phyloP scores from a whole-genome alignment of 2,888 invertebrate genomes.

The Lochmaea capreae region DNA sequence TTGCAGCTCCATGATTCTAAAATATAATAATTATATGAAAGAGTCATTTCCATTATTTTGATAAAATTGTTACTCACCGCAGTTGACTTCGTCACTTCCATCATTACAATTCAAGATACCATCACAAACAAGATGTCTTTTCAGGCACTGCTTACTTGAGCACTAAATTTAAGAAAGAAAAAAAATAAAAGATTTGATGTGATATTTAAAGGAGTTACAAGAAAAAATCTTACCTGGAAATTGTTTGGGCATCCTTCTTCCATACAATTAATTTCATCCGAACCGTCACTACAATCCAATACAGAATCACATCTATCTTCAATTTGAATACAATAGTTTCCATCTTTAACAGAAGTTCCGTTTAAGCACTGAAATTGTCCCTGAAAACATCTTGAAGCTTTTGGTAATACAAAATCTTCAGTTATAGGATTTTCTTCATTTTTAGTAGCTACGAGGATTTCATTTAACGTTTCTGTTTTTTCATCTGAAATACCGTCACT shows the following conservation, averaged over 20 bases:
- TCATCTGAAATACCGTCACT: constrained; percentile 34
- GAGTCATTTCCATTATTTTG: not conserved
- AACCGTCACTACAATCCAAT: constrained; percentile 72
- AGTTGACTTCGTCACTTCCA: constrained; percentile 71
- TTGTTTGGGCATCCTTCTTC: constrained; percentile 71
- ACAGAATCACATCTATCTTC: constrained; percentile 70
- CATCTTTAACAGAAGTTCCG: constrained; percentile 70
- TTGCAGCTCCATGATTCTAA: constrained; percentile 66
- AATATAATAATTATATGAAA: constrained; percentile 14
- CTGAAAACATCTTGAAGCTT: constrained; percentile 69
- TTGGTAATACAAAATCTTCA: constrained; percentile 58
- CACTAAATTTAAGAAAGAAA: constrained; percentile 62
- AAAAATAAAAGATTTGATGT: not conserved
- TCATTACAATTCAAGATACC: constrained; percentile 73
- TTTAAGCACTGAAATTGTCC: constrained; percentile 72
- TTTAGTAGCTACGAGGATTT: not conserved
- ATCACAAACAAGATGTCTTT: constrained; percentile 72
- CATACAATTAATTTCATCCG: constrained; percentile 71
- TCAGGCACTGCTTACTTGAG: constrained; percentile 71
- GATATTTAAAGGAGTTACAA: not conserved
- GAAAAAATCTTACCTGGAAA: constrained; percentile 65
- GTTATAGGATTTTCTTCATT: constrained; percentile 58
- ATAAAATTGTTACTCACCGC: constrained; percentile 63
- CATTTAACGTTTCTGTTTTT: not conserved
- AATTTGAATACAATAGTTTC: constrained; percentile 69